phyloP scores from a whole-genome alignment of 64 coral and sea anemone genomes.

The Astreopora myriophthalma region DNA sequence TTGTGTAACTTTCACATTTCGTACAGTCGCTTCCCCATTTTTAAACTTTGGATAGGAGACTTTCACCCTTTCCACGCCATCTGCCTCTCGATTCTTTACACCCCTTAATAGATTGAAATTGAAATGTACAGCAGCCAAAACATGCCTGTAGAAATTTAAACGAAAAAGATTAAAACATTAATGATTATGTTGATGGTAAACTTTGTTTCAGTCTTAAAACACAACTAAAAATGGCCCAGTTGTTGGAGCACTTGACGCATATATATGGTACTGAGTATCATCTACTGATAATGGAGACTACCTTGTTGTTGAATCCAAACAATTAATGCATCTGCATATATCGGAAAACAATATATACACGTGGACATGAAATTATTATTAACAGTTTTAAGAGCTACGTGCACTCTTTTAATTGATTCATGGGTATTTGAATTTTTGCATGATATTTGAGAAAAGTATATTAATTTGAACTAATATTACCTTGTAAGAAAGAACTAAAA shows the following conservation, averaged over 20 bases:
- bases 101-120: conserved; percentile 24
- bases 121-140: conserved; percentile 37
- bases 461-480: background rate
- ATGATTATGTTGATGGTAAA: too few relatives aligned
- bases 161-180: background rate
- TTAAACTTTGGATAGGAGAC: too few relatives aligned
- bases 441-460: background rate
- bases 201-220: background rate
- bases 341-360: too few relatives aligned
- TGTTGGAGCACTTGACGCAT: too few relatives aligned
- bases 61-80: conserved; percentile 19
- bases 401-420: too few relatives aligned
- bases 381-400: too few relatives aligned
- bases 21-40: conserved; percentile 29
- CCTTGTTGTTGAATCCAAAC: too few relatives aligned
- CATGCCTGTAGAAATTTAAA: conserved; percentile 7
- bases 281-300: too few relatives aligned
- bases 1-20: conserved; percentile 29
- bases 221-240: background rate
- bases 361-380: too few relatives aligned
- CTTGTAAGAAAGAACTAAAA: background rate
- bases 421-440: background rate
- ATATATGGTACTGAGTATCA: too few relatives aligned
- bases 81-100: background rate
- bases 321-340: too few relatives aligned